Evolutionary conservation across 2,797 vertebrate genomes (phyloP), one percentile per base, ranked within the genome.

Genomic region (Astyanax mexicanus): DNA sequence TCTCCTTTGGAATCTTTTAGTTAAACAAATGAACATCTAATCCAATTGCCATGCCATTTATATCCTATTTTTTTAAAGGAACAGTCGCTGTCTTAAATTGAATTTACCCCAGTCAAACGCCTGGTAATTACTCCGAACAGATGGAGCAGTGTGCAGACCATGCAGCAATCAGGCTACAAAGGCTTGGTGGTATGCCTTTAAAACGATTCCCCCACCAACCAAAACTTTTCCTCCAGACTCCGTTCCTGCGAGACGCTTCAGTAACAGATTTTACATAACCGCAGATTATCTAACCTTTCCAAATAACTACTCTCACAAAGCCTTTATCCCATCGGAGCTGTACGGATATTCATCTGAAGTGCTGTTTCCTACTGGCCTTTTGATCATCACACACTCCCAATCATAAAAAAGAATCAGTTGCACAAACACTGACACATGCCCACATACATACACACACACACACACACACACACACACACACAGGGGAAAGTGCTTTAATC

Each of bases 1-100:
- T 27, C 15, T 70, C 38, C 17, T 12, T 40, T 8, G 40, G 12
- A 72, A 66, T 79, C 42, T 70, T 45, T 32, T 66, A 37, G 55
- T 74, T 78, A 69, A 75, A 58, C 49, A 77, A 73, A 75, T 74
- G 78, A 74, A 67, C 29, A 35, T 35, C 29, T 73, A 73, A 75
- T 72, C 45, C 52, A 60, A 74, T 78, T 76, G 75, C 35, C 23
- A 40, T 72, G 67, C 61, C 60, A 54, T 74, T 67, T 72, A 61
- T 35, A 7, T 62, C 57, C 67, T 67, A n/a, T n/a, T 40, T 32
- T 67, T 35, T 25, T 71, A 67, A 45, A 44, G 61, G 10, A 37
- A 25, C 32, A n/a, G 49, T 38, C 19, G 37, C 29, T 19, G 29
- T 61, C 27, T 72, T 49, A 72, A 58, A 72, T 49, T 40, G 27